Conservation (phyloP, 2,888 invertebrate genomes). For the Drosophila austrosaltans region DNA sequence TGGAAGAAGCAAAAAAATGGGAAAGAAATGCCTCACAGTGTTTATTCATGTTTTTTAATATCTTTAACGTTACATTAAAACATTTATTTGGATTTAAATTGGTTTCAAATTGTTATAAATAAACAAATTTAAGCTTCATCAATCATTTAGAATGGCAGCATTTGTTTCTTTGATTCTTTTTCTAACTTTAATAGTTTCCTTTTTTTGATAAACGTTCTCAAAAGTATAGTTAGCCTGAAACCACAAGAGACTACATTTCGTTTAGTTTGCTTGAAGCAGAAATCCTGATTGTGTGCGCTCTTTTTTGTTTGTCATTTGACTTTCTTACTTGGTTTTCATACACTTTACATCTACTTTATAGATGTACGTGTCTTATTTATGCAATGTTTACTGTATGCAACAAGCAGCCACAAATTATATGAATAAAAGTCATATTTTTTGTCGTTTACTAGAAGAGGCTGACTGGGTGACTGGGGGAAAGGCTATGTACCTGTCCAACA, state of each 20-base stretch:
- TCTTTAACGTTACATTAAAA: background rate
- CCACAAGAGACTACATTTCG: too few relatives aligned
- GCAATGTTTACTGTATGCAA: background rate
- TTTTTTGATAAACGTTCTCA: too few relatives aligned
- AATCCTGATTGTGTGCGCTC: too few relatives aligned
- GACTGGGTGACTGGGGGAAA: background rate
- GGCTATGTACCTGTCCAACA: background rate
- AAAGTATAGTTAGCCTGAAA: too few relatives aligned
- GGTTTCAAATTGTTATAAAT: too few relatives aligned
- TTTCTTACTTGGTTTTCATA: background rate
- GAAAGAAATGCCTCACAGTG: background rate
- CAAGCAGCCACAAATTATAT: slow-evolving; percentile 1
- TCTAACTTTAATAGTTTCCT: too few relatives aligned
- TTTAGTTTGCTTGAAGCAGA: background rate
- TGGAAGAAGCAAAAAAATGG: too few relatives aligned
- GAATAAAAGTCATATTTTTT: slow-evolving; percentile 7
- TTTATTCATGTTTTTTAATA: background rate
- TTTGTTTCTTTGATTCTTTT: too few relatives aligned
- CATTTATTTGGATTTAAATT: background rate
- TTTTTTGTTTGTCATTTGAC: background rate
- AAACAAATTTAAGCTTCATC: too few relatives aligned
- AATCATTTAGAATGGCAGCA: too few relatives aligned
- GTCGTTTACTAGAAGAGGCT: background rate
- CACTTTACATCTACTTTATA: background rate
- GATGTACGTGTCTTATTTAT: background rate